phyloP scores from a whole-genome alignment of 2,797 vertebrate species.

The Meriones psammophilus region DNA sequence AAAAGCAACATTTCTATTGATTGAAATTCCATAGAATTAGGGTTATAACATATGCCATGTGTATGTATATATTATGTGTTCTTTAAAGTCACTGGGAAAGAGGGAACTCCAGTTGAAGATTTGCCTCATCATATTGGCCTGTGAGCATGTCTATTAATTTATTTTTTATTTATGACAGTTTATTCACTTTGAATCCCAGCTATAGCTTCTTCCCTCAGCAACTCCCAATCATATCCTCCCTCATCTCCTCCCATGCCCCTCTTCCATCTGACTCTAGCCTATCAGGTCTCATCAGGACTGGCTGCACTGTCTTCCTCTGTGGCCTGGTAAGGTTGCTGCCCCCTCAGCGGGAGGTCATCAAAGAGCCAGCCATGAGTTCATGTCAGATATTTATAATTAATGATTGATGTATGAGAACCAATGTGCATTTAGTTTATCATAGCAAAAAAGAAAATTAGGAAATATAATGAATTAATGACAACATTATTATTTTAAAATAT shows the following conservation, averaged over 20 bases:
- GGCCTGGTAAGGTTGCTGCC: too few relatives aligned
- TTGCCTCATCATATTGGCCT: not conserved
- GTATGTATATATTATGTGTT: not conserved
- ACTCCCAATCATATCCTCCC: too few relatives aligned
- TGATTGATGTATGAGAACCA: not conserved
- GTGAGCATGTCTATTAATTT: not conserved
- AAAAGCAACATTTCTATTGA: not conserved
- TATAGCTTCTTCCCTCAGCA: too few relatives aligned
- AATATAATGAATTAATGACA: constrained; percentile 10
- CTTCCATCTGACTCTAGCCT: too few relatives aligned
- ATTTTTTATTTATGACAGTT: too few relatives aligned
- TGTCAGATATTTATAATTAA: too few relatives aligned
- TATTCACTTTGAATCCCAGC: too few relatives aligned
- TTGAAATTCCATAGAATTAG: not conserved
- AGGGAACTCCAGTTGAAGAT: not conserved
- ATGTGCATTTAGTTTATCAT: not conserved
- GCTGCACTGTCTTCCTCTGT: too few relatives aligned
- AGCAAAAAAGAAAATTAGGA: not conserved
- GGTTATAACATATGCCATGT: not conserved
- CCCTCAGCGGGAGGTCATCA: too few relatives aligned
- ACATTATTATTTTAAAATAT: constrained; percentile 8
- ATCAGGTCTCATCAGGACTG: too few relatives aligned
- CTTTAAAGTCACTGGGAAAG: not conserved
- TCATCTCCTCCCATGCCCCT: too few relatives aligned
- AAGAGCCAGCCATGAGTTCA: too few relatives aligned